Base-by-base conservation (phyloP, 2,888 invertebrate genomes). In the Nephrotoma flavescens region DNA sequence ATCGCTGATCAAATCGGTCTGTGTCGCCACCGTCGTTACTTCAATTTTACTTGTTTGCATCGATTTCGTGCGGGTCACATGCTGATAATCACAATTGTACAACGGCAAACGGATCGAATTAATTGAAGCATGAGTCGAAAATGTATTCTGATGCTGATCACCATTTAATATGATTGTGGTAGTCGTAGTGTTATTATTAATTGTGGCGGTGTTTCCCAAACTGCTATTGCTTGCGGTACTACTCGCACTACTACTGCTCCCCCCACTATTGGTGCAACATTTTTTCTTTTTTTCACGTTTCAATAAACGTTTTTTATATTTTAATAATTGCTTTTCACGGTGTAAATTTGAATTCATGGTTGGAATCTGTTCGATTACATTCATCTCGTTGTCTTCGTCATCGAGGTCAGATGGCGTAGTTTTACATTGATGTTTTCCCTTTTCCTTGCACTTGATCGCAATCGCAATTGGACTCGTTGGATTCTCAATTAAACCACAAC, bases 361-460 rank as follows among this genome's bases (percentile, higher is more conserved):
- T 7, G 85, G 85, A 41, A 44, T 52, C 47, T 88, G 90, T 88
- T 89, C 90, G 4, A 90, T 88, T 87, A 90, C 89, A 84, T 88
- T 90, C 52, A 90, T 91, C 89, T 85, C 90, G 9, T 94, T 94
- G 2, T 95, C 94, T 89, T 96, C 96, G 47, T 95, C 95, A 89
- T 95, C 94, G 89, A 95, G 95, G 4, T 71, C 71, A 0, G 71
- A 31, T 87, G 93, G 19, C 2, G 42, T 44, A 45, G 4, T 6
- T 19, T 44, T 94, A 91, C 96, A 96, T 88, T 95, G 95, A 90
- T 96, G 96, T 90, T 96, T 96, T 0, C 96, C 96, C 87, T 94
- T 95, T 88, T 95, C 94, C 88, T 94, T 95, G 91, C 96, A 96
- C 42, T 84, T 84, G 2, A n/a, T 84, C 6, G 84, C 41, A 15